phyloP scores from a whole-genome alignment of 1,140 invertebrate species.

The Scylla paramamosain region DNA sequence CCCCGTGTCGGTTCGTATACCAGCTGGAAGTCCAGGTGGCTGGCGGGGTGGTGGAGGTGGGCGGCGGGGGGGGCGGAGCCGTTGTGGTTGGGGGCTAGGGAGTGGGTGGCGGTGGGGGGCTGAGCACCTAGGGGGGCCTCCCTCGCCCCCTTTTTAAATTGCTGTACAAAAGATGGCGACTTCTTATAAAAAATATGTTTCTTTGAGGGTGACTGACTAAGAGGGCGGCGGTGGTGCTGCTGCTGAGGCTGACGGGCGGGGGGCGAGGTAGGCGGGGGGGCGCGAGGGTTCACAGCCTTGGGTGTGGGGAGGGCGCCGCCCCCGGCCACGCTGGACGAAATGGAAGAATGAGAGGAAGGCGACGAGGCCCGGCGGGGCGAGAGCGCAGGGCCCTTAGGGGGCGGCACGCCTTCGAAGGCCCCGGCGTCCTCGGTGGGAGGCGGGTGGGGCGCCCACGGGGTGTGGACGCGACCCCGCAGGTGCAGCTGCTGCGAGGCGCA shows the following conservation, averaged over 20 bases:
- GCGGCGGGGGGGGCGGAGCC: conserved; percentile 27
- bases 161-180: conserved; percentile 69
- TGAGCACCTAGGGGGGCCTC: conserved; percentile 52
- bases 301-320: conserved; percentile 63
- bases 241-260: conserved; percentile 34
- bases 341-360: conserved; percentile 75
- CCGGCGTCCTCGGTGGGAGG: conserved; percentile 19
- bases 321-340: conserved; percentile 72
- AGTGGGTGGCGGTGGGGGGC: background rate
- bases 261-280: conserved; percentile 2
- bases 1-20: conserved; percentile 67
- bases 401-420: conserved; percentile 8
- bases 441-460: conserved; percentile 48
- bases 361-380: background rate
- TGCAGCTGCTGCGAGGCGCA: conserved; percentile 85
- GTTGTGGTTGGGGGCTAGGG: conserved; percentile 17
- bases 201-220: conserved; percentile 57
- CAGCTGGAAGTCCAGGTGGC: conserved; percentile 69
- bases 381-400: conserved; percentile 1
- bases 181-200: conserved; percentile 72
- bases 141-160: conserved; percentile 50
- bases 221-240: conserved; percentile 40
- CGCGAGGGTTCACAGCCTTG: conserved; percentile 73
- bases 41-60: conserved; percentile 47
- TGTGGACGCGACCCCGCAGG: conserved; percentile 70